These are phyloP conservation scores for Danio tinwini DNA, from an alignment of 2,797 vertebrate genomes.

Conservation along the genomic window DNA sequence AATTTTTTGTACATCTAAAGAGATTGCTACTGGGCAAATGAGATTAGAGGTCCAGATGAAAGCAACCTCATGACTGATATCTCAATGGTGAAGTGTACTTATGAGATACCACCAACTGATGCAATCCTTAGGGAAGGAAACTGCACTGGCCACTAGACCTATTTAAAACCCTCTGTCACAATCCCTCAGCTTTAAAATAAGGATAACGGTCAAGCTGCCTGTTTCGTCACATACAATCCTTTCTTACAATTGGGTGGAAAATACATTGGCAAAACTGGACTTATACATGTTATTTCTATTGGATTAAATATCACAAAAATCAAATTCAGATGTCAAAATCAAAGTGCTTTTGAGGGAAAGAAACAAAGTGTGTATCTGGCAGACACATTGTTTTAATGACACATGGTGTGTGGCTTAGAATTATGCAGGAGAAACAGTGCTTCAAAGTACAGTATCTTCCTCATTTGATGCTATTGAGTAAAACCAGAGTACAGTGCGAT, in stretches of 20 bases:
- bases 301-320: not conserved
- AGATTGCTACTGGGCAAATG: too few relatives aligned
- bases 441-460: not conserved
- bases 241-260: slow-evolving; percentile 23
- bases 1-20: too few relatives aligned
- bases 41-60: not conserved
- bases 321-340: not conserved
- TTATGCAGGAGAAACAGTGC: not conserved
- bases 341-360: too few relatives aligned
- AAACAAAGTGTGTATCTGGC: not conserved
- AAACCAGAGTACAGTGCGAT: not conserved
- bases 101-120: slow-evolving; percentile 75
- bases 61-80: not conserved
- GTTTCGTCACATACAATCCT: slow-evolving; percentile 59
- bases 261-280: not conserved
- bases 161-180: slow-evolving; percentile 83
- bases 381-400: not conserved
- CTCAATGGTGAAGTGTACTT: slow-evolving; percentile 52
- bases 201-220: slow-evolving; percentile 73
- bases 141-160: slow-evolving; percentile 73
- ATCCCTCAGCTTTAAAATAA: slow-evolving; percentile 73
- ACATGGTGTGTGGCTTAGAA: not conserved
- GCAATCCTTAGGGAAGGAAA: slow-evolving; percentile 84
- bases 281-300: not conserved
- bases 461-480: not conserved